phyloP scores from a whole-genome alignment of 30 jellyfish, hydroid and myxozoan species.

The Turritopsis rubra region DNA sequence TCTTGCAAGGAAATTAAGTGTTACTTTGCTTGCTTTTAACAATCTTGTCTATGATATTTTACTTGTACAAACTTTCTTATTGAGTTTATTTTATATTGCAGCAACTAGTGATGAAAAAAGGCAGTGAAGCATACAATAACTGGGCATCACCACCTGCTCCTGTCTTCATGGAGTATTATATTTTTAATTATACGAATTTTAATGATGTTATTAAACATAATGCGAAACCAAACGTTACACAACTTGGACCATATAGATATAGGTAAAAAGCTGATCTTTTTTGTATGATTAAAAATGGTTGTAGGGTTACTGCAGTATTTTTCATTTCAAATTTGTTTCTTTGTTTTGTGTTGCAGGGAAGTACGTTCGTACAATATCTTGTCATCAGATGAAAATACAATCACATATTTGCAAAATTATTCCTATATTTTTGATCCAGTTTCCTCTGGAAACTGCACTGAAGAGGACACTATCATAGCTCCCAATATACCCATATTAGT shows the following conservation, averaged over 20 bases:
- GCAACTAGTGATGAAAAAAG: slow-evolving; percentile 60
- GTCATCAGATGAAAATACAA: slow-evolving; percentile 40
- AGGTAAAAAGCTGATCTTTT: slow-evolving; percentile 31
- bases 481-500: slow-evolving; percentile 78
- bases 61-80: background rate
- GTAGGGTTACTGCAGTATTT: too few species aligned
- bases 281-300: too few species aligned
- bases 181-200: slow-evolving; percentile 54
- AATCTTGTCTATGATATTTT: background rate
- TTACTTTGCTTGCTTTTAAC: background rate
- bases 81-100: slow-evolving; percentile 13
- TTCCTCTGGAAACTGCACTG: slow-evolving; percentile 75
- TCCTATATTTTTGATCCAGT: slow-evolving; percentile 67
- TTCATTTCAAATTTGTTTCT: background rate
- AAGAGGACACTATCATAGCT: slow-evolving; percentile 54
- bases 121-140: slow-evolving; percentile 63
- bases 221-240: slow-evolving; percentile 55
- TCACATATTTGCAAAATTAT: slow-evolving; percentile 67
- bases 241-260: slow-evolving; percentile 87
- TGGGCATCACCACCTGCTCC: slow-evolving; percentile 87
- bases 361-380: slow-evolving; percentile 19
- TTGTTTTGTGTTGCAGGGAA: slow-evolving; percentile 10
- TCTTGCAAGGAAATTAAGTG: too few species aligned
- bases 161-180: slow-evolving; percentile 68
- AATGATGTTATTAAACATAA: slow-evolving; percentile 38